Base-by-base conservation (phyloP, 2,888 invertebrate genomes). In the Tipula lateralis region DNA sequence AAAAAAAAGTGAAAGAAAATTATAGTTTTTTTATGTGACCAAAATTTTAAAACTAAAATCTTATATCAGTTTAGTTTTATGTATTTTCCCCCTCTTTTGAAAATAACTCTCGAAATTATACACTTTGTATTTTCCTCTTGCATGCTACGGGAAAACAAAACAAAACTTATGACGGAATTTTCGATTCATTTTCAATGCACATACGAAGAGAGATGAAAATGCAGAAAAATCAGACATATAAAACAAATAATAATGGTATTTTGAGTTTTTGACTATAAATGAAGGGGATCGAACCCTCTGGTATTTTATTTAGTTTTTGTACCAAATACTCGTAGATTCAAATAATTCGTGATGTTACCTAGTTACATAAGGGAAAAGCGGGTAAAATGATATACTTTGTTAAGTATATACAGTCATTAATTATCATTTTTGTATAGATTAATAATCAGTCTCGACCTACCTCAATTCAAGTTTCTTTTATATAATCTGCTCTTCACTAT, bases 211-310 rank as follows among this genome's bases (percentile, higher is more conserved):
- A 24, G 66, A 66, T 66, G 66, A 66, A 66, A 24, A 66, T 66
- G 66, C 66, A 66, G 66, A 24, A 6, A 66, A 66, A 66, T 66
- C 66, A 24, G 44, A 44, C 44, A 24, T 24, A 66, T 16, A 66
- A 24, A 66, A 66, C 66, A 24, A 66, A 66, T 24, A 24, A 9
- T 66, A 66, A 24, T 66, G 9, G 66, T 66, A 66, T 66, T 66
- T 66, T 66, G 66, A 66, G 66, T 66, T 66, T 66, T 24, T 66
- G 7, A 66, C 66, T 66, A n/a, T n/a, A 66, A 66, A 66, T 24
- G 66, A 66, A 66, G 66, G 66, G 66, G 66, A 66, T 66, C 24
- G 66, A 66, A 66, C 66, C 66, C 66, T 66, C 19, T 66, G 66
- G 24, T 66, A 66, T 66, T 66, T 24, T 66, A 66, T 66, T 66